A percentile compares a stretch with the other conserved stretches of the same genome.
These are phyloP conservation scores for Dryadula phaetusa DNA, from an alignment of 2,888 invertebrate species.

Conservation along the genomic window DNA sequence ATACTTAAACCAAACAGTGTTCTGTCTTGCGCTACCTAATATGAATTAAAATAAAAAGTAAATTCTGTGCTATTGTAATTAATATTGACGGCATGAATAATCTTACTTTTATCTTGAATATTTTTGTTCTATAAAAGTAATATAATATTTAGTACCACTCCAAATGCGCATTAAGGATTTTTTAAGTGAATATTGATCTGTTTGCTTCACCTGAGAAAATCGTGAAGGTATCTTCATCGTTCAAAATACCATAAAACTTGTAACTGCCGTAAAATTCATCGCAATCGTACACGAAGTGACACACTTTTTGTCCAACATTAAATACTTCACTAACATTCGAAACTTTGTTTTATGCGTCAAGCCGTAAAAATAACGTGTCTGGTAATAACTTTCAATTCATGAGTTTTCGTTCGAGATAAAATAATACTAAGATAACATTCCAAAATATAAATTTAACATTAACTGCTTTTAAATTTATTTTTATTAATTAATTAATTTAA, in stretches of 20 bases:
- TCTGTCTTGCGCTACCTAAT: too few species aligned
- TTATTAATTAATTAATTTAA: too few species aligned
- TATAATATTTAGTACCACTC: not conserved
- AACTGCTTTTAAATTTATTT: not conserved
- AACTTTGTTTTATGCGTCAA: slow-evolving; percentile 43
- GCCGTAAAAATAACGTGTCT: slow-evolving; percentile 47
- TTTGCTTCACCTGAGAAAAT: not conserved
- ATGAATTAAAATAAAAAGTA: too few species aligned
- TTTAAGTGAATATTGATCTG: slow-evolving; percentile 8
- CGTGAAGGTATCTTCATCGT: slow-evolving; percentile 35
- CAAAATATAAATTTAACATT: not conserved
- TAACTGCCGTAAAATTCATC: slow-evolving; percentile 53
- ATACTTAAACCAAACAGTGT: too few species aligned
- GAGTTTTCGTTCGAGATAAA: not conserved
- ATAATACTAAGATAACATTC: not conserved
- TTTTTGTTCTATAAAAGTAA: not conserved
- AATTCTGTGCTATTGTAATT: too few species aligned
- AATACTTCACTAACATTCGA: slow-evolving; percentile 55
- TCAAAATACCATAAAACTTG: slow-evolving; percentile 54
- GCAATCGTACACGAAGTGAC: slow-evolving; percentile 56
- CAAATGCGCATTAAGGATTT: not conserved
- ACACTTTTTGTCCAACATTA: slow-evolving; percentile 56
- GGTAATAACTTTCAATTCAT: not conserved
- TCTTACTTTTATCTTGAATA: too few species aligned
- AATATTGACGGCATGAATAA: too few species aligned